These are phyloP conservation scores for Sebastes trivittatus DNA, from an alignment of 2,797 vertebrate genomes.

Conservation along the genomic window DNA sequence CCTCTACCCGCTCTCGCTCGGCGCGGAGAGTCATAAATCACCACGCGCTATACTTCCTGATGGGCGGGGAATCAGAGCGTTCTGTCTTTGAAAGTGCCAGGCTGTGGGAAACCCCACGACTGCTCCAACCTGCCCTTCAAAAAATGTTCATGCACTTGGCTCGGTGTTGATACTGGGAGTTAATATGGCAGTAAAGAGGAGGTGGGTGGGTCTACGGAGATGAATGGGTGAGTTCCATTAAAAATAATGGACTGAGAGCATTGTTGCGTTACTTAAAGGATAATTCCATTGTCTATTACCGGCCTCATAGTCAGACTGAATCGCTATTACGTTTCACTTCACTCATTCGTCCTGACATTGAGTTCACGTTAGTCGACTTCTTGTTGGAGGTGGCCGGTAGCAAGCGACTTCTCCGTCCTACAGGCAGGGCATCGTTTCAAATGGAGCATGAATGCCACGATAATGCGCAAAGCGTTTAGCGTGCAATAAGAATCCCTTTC, in stretches of 20 bases:
- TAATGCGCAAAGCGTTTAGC: too few species aligned
- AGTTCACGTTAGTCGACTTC: neutral
- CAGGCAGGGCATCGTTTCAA: neutral
- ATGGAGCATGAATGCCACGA: too few species aligned
- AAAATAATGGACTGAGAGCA: neutral
- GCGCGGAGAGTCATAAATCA: conserved; percentile 67
- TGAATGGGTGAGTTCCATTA: neutral
- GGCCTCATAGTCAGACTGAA: neutral
- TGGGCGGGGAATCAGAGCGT: conserved; percentile 55
- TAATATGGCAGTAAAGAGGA: neutral
- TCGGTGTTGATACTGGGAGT: conserved; percentile 1
- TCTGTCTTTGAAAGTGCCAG: conserved; percentile 49
- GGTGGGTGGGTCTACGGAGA: neutral
- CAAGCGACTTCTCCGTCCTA: neutral
- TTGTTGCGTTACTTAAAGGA: neutral
- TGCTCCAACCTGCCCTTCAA: conserved; percentile 37
- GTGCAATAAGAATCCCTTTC: too few species aligned
- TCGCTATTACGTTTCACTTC: neutral
- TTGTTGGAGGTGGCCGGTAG: neutral
- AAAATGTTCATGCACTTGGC: neutral
- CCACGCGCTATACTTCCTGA: conserved; percentile 41
- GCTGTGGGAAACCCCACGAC: conserved; percentile 1
- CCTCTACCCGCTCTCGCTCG: conserved; percentile 10
- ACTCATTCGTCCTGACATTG: neutral
- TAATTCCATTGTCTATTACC: neutral